These are phyloP conservation scores for Galeopsomyia nigrocyanea DNA, from an alignment of 2,888 invertebrate genomes.

Conservation along the genomic window DNA sequence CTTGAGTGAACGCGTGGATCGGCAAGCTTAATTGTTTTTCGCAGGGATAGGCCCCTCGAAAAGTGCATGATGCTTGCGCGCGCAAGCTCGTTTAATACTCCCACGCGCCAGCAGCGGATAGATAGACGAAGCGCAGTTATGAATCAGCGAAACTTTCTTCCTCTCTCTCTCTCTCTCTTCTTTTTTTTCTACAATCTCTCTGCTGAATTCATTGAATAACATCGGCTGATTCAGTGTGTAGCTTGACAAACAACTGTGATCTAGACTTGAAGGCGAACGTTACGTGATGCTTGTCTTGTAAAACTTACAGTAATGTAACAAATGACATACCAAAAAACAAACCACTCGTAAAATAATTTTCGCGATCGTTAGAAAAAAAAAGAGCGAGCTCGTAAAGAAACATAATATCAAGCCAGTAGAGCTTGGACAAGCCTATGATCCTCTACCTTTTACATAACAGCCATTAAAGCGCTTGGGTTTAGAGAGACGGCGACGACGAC, in stretches of 20 bases:
- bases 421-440: neutral
- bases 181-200: slow-evolving; percentile 37
- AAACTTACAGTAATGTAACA: too few relatives aligned
- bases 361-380: too few relatives aligned
- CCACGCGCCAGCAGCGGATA: too few relatives aligned
- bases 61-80: neutral
- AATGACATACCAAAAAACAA: too few relatives aligned
- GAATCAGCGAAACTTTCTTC: too few relatives aligned
- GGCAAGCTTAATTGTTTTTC: slow-evolving; percentile 37
- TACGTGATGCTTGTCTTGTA: too few relatives aligned
- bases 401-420: neutral
- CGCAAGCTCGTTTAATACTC: slow-evolving; percentile 6
- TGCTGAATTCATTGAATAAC: too few relatives aligned
- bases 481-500: neutral
- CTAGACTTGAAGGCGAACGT: too few relatives aligned
- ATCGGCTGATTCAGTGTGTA: too few relatives aligned
- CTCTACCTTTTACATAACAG: slow-evolving; percentile 18
- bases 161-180: too few relatives aligned
- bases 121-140: too few relatives aligned
- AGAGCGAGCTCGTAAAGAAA: neutral
- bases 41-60: neutral
- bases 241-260: too few relatives aligned
- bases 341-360: neutral
- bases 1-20: neutral
- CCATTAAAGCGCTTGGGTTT: slow-evolving; percentile 14